Evolutionary conservation across 2,113 vertebrate species (phyloP), one percentile per base, ranked within the genome.

Genomic region (Anseranas semipalmata): DNA sequence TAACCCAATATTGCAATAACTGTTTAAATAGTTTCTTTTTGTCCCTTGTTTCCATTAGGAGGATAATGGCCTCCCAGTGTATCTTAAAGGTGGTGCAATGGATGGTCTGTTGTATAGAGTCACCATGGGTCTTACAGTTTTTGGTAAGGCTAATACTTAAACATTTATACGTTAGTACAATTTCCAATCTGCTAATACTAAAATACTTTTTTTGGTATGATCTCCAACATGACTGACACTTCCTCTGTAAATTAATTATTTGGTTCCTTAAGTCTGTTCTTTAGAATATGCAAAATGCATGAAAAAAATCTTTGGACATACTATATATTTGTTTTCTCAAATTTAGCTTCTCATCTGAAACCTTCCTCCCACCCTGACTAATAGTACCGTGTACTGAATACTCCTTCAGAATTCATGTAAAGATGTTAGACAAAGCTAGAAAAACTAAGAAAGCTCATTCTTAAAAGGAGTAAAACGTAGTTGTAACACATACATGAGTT

Each of bases 51-150:
- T 85, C 45, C 82, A 30, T 72, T 97, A 99, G 99, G 99, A 98
- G 92, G 98, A 99, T 86, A 98, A 99, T 97, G 99, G 98, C 32
- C 50, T 99, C 30, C 99, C 99, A 5, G 95, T 99, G 53, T 95
- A 99, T 90, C 96, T 99, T 10, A 99, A 99, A 92, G 99, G 99
- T 43, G 99, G 99, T 10, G 0, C 52, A 14, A 33, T 22, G 6
- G 99, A 99, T 92, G 76, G 95, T 24, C 6, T 99, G 46, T 96
- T 99, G 60, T 99, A 99, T 94, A 98, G 97, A 75, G 8, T 96
- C 13, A 99, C 99, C 7, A 98, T 99, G 98, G 17, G 65, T 9
- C 94, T 99, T 37, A 76, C 98, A 1, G 8, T 98, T 75, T 12
- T 98, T 71, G 99, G 99, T 99, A 97, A 98, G 98, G 66, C 56